Conservation (phyloP, 2,797 vertebrate genomes). For the Phoxinus dragarum region DNA sequence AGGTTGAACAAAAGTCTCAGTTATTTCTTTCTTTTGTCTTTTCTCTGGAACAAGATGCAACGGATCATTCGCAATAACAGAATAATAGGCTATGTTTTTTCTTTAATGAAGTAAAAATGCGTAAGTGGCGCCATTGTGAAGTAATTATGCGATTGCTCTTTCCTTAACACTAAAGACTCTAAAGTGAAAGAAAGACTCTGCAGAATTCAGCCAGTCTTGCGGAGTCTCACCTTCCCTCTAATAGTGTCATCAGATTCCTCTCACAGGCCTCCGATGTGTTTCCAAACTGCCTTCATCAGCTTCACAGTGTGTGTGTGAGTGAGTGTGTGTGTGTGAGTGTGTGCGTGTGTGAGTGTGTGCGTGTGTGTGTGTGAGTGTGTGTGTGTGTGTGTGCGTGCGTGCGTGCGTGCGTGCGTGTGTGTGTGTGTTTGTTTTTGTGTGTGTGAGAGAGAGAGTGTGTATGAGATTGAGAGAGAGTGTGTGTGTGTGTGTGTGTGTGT, state of each 20-base stretch:
- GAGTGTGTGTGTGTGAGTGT: background rate
- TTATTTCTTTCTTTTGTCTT: background rate
- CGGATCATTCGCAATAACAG: background rate
- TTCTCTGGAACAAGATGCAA: background rate
- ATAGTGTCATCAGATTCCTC: slow-evolving; percentile 39
- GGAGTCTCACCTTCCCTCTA: slow-evolving; percentile 40
- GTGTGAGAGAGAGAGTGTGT: no score
- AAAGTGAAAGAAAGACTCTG: slow-evolving; percentile 56
- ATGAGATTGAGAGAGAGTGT: no score
- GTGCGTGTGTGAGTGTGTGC: no score
- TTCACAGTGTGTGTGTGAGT: slow-evolving; percentile 2
- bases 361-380: no score
- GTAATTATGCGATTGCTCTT: background rate
- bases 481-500: no score
- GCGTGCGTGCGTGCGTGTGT: no score
- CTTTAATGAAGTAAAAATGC: background rate
- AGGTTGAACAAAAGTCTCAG: background rate
- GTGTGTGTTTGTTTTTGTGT: background rate
- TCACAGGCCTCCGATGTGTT: slow-evolving; percentile 21
- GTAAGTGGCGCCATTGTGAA: background rate
- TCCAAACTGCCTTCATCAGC: slow-evolving; percentile 46
- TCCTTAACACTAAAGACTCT: background rate
- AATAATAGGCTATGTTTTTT: background rate
- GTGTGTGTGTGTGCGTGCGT: no score
- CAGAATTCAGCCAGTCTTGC: slow-evolving; percentile 61